Conservation (phyloP, 2,888 invertebrate species). For the Microctonus hyperodae region DNA sequence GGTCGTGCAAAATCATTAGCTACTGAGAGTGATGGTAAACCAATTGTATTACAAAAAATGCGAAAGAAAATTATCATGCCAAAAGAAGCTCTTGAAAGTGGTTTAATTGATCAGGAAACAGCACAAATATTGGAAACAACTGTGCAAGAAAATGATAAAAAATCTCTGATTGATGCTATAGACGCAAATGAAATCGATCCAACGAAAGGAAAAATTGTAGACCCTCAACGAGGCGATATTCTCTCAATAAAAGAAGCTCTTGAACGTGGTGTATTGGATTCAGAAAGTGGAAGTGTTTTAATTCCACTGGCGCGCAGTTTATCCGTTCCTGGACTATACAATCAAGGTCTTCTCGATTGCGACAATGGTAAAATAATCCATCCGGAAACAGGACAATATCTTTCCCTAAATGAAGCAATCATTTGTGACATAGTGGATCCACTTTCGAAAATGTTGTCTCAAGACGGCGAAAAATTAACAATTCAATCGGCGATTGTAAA, state of each 20-base stretch:
- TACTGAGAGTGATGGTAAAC: conserved; percentile 72
- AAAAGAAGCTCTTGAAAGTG: conserved; percentile 78
- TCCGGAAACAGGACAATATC: conserved; percentile 82
- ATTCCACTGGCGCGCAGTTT: conserved; percentile 82
- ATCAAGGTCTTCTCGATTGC: conserved; percentile 85
- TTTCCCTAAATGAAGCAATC: conserved; percentile 84
- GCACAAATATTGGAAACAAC: conserved; percentile 75
- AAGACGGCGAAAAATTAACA: conserved; percentile 72
- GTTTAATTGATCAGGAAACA: conserved; percentile 80
- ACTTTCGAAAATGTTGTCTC: conserved; percentile 72
- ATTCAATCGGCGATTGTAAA: conserved; percentile 78
- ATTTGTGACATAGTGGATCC: conserved; percentile 89
- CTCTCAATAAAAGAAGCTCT: conserved; percentile 86
- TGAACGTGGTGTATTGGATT: conserved; percentile 80
- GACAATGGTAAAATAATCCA: conserved; percentile 79
- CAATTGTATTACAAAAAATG: conserved; percentile 78
- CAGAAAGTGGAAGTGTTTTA: conserved; percentile 76
- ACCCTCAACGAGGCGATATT: conserved; percentile 82
- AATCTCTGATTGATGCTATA: conserved; percentile 79
- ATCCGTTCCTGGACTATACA: conserved; percentile 82
- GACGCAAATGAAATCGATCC: conserved; percentile 75
- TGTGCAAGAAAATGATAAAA: conserved; percentile 70
- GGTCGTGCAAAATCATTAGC: conserved; percentile 69
- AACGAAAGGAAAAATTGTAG: conserved; percentile 78
- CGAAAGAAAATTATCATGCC: conserved; percentile 79